Conservation (phyloP, 2,888 invertebrate species). For the Clostera curtula region DNA sequence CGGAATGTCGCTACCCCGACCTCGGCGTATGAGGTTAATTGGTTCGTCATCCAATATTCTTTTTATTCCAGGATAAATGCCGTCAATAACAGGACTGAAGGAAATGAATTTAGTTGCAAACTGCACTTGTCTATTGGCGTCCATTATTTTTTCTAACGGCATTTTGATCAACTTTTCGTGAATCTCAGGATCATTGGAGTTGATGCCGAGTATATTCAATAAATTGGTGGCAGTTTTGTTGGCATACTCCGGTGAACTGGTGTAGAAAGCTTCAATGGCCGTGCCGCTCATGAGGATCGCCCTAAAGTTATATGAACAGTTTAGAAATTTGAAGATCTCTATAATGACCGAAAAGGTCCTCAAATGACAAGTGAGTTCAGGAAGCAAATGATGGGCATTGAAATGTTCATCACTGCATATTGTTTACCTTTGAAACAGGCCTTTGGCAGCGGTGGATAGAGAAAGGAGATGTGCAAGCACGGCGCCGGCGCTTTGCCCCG, state of each 20-base stretch:
- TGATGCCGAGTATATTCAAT: constrained; percentile 46
- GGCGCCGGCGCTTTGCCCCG: constrained; percentile 29
- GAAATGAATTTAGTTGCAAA: constrained; percentile 15
- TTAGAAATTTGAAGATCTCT: constrained; percentile 17
- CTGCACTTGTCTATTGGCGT: constrained; percentile 20
- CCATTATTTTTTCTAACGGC: constrained; percentile 30
- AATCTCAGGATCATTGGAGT: constrained; percentile 23
- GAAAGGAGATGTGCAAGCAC: constrained; percentile 22
- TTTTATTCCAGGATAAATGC: constrained; percentile 17
- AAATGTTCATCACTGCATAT: too few species aligned
- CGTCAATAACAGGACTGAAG: constrained; percentile 28
- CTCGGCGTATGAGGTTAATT: constrained; percentile 19
- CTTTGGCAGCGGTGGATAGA: constrained; percentile 20
- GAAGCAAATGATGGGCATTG: too few species aligned
- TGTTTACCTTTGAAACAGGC: constrained; percentile 28
- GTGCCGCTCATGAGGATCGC: constrained; percentile 22
- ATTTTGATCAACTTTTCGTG: constrained; percentile 19
- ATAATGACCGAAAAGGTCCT: constrained; percentile 5
- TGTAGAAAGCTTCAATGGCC: constrained; percentile 18
- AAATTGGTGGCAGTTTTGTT: constrained; percentile 17
- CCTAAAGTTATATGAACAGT: constrained; percentile 13
- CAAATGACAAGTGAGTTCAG: constrained; percentile 17
- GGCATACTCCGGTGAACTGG: constrained; percentile 22
- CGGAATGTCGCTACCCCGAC: constrained; percentile 27
- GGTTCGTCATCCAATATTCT: constrained; percentile 31